Percentiles rank a stretch among this genome's conserved stretches.
Evolutionary conservation across 1,140 invertebrate species (phyloP).

Genomic region (Leptinotarsa defecta): DNA sequence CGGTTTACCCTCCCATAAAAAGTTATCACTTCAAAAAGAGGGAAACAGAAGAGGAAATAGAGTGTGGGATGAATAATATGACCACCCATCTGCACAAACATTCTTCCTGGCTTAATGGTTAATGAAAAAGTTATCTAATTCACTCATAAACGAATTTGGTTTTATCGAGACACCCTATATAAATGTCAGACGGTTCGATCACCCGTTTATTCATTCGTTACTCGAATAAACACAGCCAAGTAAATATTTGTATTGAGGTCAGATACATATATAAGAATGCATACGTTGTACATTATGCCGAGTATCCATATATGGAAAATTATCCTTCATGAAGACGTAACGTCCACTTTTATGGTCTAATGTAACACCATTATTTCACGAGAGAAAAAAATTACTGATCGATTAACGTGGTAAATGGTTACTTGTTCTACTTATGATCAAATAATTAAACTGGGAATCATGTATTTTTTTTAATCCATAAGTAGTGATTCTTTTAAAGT

Average conservation of each 20-base stretch:
- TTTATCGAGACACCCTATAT: not conserved
- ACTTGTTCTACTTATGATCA: not conserved
- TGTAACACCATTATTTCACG: not conserved
- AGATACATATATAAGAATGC: not conserved
- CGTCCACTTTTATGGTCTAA: not conserved
- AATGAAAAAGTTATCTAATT: too few relatives aligned
- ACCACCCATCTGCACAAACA: too few relatives aligned
- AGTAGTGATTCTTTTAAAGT: too few relatives aligned
- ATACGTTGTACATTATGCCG: not conserved
- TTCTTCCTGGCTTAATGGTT: too few relatives aligned
- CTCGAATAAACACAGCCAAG: not conserved
- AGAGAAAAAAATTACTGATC: not conserved
- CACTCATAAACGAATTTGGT: too few relatives aligned
- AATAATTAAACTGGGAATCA: not conserved
- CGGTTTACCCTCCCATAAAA: too few relatives aligned
- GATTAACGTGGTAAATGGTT: not conserved
- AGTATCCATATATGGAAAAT: constrained; percentile 6
- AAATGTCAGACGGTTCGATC: constrained; percentile 2
- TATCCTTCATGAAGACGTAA: constrained; percentile 8
- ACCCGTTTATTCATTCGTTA: not conserved
- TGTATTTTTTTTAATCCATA: too few relatives aligned
- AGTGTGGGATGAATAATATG: too few relatives aligned
- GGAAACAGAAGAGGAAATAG: too few relatives aligned
- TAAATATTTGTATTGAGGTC: not conserved
- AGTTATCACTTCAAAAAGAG: too few relatives aligned